A percentile compares a stretch with the other conserved stretches of the same genome.
phyloP scores from a whole-genome alignment of 2,797 vertebrate species.

The Bucorvus abyssinicus region DNA sequence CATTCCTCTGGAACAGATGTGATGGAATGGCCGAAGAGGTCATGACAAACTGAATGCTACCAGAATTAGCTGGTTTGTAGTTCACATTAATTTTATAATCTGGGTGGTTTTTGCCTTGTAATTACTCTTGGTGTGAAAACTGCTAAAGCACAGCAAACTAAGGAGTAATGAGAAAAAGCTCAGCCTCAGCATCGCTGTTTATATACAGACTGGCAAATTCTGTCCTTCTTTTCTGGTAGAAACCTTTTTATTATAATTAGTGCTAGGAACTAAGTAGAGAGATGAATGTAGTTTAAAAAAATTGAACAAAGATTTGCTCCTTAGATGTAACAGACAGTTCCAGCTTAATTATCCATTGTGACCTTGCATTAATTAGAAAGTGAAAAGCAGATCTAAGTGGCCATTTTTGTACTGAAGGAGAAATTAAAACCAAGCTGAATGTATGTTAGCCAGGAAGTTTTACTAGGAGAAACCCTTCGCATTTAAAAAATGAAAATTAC shows the following conservation, averaged over 20 bases:
- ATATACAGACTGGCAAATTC: not conserved
- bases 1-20: not conserved
- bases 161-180: constrained; percentile 6
- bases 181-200: not conserved
- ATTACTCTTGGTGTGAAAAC: not conserved
- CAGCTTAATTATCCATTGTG: not conserved
- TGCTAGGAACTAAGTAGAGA: not conserved
- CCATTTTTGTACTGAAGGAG: not conserved
- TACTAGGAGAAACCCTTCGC: not conserved
- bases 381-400: not conserved
- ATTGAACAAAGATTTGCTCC: not conserved
- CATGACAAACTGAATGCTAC: not conserved
- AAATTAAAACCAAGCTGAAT: not conserved
- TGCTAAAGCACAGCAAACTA: constrained; percentile 6
- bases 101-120: constrained; percentile 10
- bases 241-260: not conserved
- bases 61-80: not conserved
- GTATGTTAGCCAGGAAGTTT: not conserved
- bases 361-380: not conserved
- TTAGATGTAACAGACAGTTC: not conserved
- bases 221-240: not conserved
- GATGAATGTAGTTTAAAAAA: not conserved
- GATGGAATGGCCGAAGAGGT: not conserved
- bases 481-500: not conserved
- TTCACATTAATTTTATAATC: constrained; percentile 21